Evolutionary conservation across 2,888 invertebrate genomes (phyloP), one percentile per base, ranked within the genome.

Genomic region (Lysandra bellargus): DNA sequence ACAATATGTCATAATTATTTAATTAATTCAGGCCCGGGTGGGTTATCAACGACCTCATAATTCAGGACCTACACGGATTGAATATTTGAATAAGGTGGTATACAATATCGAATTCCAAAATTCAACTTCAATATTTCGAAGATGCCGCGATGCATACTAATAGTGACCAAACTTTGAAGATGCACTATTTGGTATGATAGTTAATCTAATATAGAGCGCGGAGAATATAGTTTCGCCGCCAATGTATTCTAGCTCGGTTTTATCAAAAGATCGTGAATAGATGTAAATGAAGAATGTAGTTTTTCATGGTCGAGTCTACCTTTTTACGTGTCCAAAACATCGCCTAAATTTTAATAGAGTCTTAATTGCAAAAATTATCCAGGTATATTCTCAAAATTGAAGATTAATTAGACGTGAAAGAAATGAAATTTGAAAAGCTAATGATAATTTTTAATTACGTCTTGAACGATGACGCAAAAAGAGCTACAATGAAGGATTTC

Each of bases 1-100:
- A 93, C 92, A 93, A 93, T 94, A 92, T 92, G 93, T 92, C 92
- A 92, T 93, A 93, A 94, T 93, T 93, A 93, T 92, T 93, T 92
- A 93, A 93, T 94, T 92, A 93, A 93, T 92, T 89, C 91, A 88
- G 88, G 86, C 89, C 90, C 85, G 85, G 86, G 86, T 84, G 86
- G 90, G 90, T 91, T 93, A 93, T 92, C 89, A 83, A 79, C 82
- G 85, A 85, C 88, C 89, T 85, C 88, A 91, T 92, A 91, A 91
- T 88, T 92, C 87, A 88, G 85, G 81, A 85, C 86, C 87, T 88
- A 89, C 89, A 87, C 83, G 82, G 82, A 84, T 85, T 84, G 84
- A 85, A 85, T 85, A 84, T 85, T 84, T 84, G 83, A 83, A 80
- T 79, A 75, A 79, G 75, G 79, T 23, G 53, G 75, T 76, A 33